Evolutionary conservation across 2,113 vertebrate species (phyloP), one percentile per base, ranked within the genome.

Genomic region (Gnathonemus longibarbis): DNA sequence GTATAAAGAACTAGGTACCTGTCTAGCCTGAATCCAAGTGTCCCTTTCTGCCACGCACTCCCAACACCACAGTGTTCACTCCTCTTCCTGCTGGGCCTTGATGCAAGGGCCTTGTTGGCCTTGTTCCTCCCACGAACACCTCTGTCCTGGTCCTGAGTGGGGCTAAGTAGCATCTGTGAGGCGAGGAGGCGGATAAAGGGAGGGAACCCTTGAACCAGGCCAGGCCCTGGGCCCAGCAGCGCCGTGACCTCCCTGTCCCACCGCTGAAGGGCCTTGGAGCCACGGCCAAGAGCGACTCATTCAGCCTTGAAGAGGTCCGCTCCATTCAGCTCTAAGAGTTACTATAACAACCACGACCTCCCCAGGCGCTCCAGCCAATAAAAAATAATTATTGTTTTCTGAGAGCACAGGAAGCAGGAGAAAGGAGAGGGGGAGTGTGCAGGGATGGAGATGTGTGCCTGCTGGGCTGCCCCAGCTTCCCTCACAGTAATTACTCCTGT

Each of bases 271-370:
- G 94, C 93, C n/a, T 91, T 90, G 89, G 77, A 89, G 17, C 88
- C 9, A 83, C 90, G 89, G 88, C 66, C 90, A 90, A 89, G 62
- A 49, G 91, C 89, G 86, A 91, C 89, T 90, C 89, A 87, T 91
- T 66, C 89, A 91, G 74, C 90, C 91, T 90, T 93, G 90, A 91
- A 93, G 90, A 70, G 90, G 74, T 91, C 90, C 66, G 84, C 91
- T 90, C 92, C 92, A 91, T 93, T 91, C 92, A 91, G 91, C 91
- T 90, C 24, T 58, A 42, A 93, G 94, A 93, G 95, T 95, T 94
- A 94, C 94, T 95, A 96, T 96, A 96, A 95, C 95, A 96, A 96
- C 95, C 93, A 92, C 91, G 88, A 93, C 94, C 95, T 95, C 94
- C 94, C 91, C 90, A 91, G 31, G 94, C 94, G 92, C 93, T 94